Percentiles rank a stretch among this genome's conserved stretches.
Evolutionary conservation across 64 coral and sea anemone genomes (phyloP).

Genomic region (Trachythela sp.): DNA sequence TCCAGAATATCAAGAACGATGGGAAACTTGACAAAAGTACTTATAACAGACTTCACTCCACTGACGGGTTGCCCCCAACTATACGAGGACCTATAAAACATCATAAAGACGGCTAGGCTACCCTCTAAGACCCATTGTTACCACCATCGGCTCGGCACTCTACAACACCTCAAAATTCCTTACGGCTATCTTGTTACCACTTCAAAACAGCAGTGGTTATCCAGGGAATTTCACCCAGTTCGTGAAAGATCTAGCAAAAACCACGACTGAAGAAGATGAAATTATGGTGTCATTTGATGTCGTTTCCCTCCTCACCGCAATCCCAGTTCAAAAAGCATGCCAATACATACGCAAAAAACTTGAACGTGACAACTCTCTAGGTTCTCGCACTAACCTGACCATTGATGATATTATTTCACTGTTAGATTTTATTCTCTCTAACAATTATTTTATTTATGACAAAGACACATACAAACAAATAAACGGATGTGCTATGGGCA

Average conservation of each 20-base stretch:
- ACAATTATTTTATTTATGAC: too few relatives aligned
- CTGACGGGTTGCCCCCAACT: neutral
- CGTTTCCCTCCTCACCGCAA: too few relatives aligned
- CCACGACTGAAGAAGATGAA: too few relatives aligned
- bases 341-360: too few relatives aligned
- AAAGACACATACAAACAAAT: too few relatives aligned
- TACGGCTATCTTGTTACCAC: neutral
- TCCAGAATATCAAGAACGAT: neutral
- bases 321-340: too few relatives aligned
- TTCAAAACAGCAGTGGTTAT: neutral
- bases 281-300: too few relatives aligned
- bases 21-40: neutral
- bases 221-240: neutral
- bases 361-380: too few relatives aligned
- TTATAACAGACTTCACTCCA: neutral
- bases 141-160: neutral
- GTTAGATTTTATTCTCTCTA: too few relatives aligned
- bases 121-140: constrained; percentile 7
- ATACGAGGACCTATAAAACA: neutral
- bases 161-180: neutral
- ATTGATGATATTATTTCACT: neutral
- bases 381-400: too few relatives aligned
- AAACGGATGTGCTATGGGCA: too few relatives aligned
- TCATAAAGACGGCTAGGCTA: neutral
- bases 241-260: too few relatives aligned